phyloP scores from a whole-genome alignment of 2,113 vertebrate species.

The Tilapia sparmanii region DNA sequence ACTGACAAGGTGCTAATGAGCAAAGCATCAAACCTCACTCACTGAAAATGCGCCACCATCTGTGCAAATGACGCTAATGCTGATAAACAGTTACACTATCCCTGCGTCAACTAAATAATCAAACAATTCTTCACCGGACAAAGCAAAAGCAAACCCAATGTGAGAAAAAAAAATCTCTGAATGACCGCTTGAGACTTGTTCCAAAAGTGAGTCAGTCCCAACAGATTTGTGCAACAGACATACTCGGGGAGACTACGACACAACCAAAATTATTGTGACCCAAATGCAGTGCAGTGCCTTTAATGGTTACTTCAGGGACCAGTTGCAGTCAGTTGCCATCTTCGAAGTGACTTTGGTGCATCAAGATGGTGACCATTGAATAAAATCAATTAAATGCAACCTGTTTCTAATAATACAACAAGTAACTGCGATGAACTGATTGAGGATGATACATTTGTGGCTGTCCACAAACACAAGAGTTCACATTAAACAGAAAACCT shows the following conservation, averaged over 20 bases:
- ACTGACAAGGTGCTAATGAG: neutral
- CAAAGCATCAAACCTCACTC: neutral
- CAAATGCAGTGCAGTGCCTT: accelerated
- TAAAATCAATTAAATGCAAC: neutral
- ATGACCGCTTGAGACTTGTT: neutral
- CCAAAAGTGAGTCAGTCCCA: neutral
- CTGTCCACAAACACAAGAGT: neutral
- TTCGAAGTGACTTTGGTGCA: neutral
- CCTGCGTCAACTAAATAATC: neutral
- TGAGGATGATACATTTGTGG: neutral
- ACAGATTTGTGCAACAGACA: neutral
- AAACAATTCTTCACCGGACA: neutral
- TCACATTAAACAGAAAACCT: neutral
- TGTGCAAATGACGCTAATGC: neutral
- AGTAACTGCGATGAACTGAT: neutral
- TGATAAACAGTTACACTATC: neutral
- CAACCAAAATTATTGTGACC: neutral
- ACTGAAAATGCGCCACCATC: neutral
- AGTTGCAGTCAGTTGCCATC: neutral
- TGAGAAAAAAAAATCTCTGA: neutral
- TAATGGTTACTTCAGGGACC: neutral
- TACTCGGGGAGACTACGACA: neutral
- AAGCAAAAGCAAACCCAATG: neutral
- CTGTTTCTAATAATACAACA: neutral
- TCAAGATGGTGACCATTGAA: neutral